Evolutionary conservation across 2,888 invertebrate genomes (phyloP).

Genomic region (Stenolophus ochropezus): DNA sequence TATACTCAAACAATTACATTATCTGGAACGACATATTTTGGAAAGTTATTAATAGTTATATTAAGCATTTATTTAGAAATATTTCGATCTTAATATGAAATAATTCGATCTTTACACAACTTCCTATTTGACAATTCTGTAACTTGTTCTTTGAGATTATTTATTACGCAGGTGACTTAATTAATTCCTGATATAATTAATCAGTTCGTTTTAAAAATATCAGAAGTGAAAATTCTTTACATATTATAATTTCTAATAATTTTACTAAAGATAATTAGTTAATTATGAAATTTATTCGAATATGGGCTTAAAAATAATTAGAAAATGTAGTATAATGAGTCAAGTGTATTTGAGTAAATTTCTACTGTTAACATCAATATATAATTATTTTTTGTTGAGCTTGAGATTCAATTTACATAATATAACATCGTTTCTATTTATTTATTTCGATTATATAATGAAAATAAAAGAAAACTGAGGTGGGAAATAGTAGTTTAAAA

Average conservation of each 20-base stretch:
- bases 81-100: conserved; percentile 8
- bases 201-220: neutral
- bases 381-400: conserved; percentile 6
- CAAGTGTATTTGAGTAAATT: conserved; percentile 14
- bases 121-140: conserved; percentile 20
- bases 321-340: conserved; percentile 17
- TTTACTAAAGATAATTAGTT: neutral
- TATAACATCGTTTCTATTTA: conserved; percentile 15
- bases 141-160: neutral
- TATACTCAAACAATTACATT: neutral
- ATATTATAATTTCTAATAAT: conserved; percentile 6
- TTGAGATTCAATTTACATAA: neutral
- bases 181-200: neutral
- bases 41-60: neutral
- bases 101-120: conserved; percentile 10
- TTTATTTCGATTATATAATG: conserved; percentile 15
- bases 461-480: neutral
- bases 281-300: no score
- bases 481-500: no score
- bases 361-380: conserved; percentile 20
- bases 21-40: neutral
- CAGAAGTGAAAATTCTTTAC: neutral
- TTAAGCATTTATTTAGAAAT: neutral
- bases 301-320: neutral
- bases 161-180: neutral